Percentiles rank a stretch among this genome's conserved stretches.
Evolutionary conservation across 2,113 vertebrate species (phyloP).

Genomic region (Channa argus): DNA sequence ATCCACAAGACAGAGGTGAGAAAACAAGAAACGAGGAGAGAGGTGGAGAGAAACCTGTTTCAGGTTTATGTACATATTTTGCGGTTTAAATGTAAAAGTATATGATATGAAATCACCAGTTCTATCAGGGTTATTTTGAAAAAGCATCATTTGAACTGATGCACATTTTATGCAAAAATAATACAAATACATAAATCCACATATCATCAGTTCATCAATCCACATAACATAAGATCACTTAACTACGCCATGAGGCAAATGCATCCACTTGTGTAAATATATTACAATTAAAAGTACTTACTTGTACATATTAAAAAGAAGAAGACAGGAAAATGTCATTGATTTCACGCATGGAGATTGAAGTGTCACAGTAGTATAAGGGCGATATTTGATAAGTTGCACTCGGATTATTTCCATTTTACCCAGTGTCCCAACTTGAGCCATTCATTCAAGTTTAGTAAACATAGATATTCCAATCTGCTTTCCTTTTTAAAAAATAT

Average conservation of each 20-base stretch:
- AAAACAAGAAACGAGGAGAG: slow-evolving; percentile 21
- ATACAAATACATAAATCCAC: no score
- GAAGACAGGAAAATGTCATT: background rate
- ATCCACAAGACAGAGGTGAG: slow-evolving; percentile 69
- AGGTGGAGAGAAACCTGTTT: background rate
- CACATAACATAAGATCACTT: no score
- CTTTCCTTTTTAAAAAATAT: no score
- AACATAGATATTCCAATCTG: no score
- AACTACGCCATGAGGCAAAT: no score
- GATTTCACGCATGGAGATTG: background rate
- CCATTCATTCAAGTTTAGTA: no score
- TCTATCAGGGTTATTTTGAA: background rate
- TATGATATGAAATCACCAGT: background rate
- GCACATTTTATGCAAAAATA: no score
- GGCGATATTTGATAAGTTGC: no score
- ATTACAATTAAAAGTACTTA: background rate
- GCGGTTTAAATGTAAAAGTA: background rate
- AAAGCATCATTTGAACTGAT: no score
- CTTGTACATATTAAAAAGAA: background rate
- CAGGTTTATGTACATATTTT: background rate
- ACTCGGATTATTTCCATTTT: no score
- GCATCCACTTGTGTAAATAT: background rate
- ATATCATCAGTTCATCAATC: no score
- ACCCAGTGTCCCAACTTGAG: no score
- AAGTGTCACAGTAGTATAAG: background rate